These are phyloP conservation scores for Pristionchus arcanus DNA, from an alignment of 2,888 invertebrate species.

Conservation along the genomic window DNA sequence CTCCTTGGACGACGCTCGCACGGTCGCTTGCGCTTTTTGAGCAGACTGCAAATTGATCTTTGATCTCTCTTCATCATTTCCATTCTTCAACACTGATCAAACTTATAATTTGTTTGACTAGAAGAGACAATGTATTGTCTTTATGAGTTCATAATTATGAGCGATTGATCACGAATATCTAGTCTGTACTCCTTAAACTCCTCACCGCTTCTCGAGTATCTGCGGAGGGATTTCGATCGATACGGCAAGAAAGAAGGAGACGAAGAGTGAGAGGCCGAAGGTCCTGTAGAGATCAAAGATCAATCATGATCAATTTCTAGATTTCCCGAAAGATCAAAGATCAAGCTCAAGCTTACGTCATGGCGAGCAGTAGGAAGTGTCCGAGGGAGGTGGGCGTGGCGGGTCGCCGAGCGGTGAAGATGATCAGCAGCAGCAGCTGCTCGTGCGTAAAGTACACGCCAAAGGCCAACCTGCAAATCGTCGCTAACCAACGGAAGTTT, in stretches of 20 bases:
- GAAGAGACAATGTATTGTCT: no score
- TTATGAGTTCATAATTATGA: no score
- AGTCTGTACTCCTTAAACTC: no score
- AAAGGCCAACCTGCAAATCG: slow-evolving; percentile 62
- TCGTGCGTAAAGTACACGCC: slow-evolving; percentile 70
- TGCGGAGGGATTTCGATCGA: slow-evolving; percentile 58
- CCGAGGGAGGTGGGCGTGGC: slow-evolving; percentile 59
- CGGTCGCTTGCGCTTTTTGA: slow-evolving; percentile 9
- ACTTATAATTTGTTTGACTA: no score
- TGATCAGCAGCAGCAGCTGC: slow-evolving; percentile 62
- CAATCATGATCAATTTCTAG: no score
- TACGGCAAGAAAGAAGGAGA: slow-evolving; percentile 62
- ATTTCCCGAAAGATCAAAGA: slow-evolving; percentile 35
- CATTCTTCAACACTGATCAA: no score
- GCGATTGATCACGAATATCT: no score
- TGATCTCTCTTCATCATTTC: background rate
- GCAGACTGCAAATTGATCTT: background rate
- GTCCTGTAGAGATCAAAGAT: slow-evolving; percentile 42
- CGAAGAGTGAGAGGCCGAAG: slow-evolving; percentile 58
- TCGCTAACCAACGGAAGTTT: background rate
- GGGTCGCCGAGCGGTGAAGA: slow-evolving; percentile 63
- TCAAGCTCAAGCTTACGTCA: slow-evolving; percentile 51
- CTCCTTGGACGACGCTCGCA: background rate
- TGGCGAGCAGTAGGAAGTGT: slow-evolving; percentile 60
- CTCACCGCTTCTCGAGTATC: slow-evolving; percentile 44